A percentile compares a stretch with the other conserved stretches of the same genome.
phyloP scores from a whole-genome alignment of 2,888 invertebrate genomes.

The Ariolimax columbianus region DNA sequence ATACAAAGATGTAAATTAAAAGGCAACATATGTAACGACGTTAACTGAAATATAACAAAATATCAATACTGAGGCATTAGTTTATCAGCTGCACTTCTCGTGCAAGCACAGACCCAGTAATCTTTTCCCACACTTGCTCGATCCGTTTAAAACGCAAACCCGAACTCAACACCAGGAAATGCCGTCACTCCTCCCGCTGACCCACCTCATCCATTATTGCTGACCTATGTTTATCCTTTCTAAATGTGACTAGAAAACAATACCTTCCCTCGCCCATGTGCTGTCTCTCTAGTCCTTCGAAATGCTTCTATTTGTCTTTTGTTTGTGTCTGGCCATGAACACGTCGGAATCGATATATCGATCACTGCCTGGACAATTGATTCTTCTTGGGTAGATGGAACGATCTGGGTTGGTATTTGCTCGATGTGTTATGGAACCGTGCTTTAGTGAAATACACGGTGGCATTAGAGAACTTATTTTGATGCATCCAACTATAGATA shows the following conservation, averaged over 20 bases:
- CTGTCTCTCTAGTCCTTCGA: background rate
- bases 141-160: background rate
- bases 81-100: background rate
- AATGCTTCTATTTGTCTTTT: background rate
- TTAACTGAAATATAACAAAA: no score
- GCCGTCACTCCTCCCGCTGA: background rate
- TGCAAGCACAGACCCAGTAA: background rate
- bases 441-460: background rate
- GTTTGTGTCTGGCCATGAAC: background rate
- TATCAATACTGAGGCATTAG: no score
- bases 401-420: background rate
- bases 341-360: conserved; percentile 1
- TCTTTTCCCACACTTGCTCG: background rate
- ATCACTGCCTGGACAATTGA: background rate
- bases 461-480: background rate
- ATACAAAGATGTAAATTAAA: no score
- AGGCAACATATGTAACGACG: no score
- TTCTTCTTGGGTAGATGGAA: background rate
- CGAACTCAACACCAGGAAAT: background rate
- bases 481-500: no score
- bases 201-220: background rate
- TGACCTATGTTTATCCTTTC: background rate
- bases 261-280: background rate
- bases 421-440: background rate
- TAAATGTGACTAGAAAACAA: conserved; percentile 2